phyloP scores from a whole-genome alignment of 1,140 invertebrate species.

The Brachionus rotundiformis region DNA sequence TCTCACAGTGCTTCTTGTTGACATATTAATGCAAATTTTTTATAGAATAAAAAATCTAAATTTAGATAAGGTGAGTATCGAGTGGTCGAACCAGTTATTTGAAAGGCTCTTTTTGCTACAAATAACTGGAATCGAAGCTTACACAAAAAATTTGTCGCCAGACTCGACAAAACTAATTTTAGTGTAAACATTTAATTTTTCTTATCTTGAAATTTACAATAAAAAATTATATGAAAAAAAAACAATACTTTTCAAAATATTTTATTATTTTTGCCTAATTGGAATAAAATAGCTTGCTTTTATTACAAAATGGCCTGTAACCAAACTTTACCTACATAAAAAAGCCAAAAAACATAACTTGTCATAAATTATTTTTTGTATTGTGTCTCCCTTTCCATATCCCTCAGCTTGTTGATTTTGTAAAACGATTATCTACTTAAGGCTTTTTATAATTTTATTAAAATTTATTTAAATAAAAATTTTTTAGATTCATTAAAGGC shows the following conservation, averaged over 20 bases:
- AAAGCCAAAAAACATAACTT: neutral
- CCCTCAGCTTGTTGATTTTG: neutral
- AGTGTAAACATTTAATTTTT: neutral
- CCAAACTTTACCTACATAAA: conserved; percentile 30
- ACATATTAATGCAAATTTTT: neutral
- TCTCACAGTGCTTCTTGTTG: conserved; percentile 15
- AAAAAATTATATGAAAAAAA: neutral
- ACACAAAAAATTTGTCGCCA: neutral
- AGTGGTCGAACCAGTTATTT: neutral
- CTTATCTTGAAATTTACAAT: neutral
- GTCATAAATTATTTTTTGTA: neutral
- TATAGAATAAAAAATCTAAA: neutral
- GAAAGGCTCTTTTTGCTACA: neutral
- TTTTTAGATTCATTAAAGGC: neutral
- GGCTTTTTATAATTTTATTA: neutral
- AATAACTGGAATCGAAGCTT: neutral
- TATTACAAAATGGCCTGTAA: conserved; percentile 35
- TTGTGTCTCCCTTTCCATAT: neutral
- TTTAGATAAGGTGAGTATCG: neutral
- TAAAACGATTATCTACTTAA: neutral
- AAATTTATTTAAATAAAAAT: neutral
- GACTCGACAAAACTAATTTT: neutral
- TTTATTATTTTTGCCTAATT: conserved; percentile 30
- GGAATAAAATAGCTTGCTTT: conserved; percentile 34
- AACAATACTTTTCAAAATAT: conserved; percentile 15